Conservation (phyloP, 1,140 invertebrate genomes). For the Drosophila orena region DNA sequence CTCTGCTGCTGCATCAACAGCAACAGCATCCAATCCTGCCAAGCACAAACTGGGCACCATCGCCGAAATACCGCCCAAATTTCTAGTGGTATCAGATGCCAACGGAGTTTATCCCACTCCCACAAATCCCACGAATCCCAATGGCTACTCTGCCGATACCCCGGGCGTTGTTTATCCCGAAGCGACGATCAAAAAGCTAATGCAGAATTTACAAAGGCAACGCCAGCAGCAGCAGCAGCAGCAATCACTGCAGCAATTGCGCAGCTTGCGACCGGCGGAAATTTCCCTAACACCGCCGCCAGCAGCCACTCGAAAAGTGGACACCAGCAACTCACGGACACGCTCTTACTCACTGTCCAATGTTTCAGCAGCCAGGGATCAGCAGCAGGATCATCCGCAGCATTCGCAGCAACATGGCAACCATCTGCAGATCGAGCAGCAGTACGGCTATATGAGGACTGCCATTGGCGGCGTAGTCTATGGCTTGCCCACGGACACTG, state of each 20-base stretch:
- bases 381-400: slow-evolving; percentile 6
- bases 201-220: slow-evolving; percentile 5
- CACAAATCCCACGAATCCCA: neutral
- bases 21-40: slow-evolving; percentile 28
- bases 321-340: slow-evolving; percentile 56
- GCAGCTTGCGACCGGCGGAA: slow-evolving; percentile 9
- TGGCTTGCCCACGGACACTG: slow-evolving; percentile 21
- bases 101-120: slow-evolving; percentile 8
- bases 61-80: slow-evolving; percentile 45
- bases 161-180: neutral
- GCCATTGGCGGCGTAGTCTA: neutral
- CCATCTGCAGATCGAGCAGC: slow-evolving; percentile 18
- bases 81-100: slow-evolving; percentile 33
- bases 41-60: slow-evolving; percentile 58
- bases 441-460: slow-evolving; percentile 27
- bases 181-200: neutral
- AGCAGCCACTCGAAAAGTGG: slow-evolving; percentile 66
- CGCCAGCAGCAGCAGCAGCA: slow-evolving; percentile 6
- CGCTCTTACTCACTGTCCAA: slow-evolving; percentile 79
- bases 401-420: slow-evolving; percentile 4
- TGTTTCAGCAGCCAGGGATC: slow-evolving; percentile 70
- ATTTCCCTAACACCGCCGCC: slow-evolving; percentile 77
- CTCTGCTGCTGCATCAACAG: slow-evolving; percentile 14
- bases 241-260: neutral
- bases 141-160: neutral